phyloP scores from a whole-genome alignment of 2,888 invertebrate genomes.

The Chrysolina oricalcia region DNA sequence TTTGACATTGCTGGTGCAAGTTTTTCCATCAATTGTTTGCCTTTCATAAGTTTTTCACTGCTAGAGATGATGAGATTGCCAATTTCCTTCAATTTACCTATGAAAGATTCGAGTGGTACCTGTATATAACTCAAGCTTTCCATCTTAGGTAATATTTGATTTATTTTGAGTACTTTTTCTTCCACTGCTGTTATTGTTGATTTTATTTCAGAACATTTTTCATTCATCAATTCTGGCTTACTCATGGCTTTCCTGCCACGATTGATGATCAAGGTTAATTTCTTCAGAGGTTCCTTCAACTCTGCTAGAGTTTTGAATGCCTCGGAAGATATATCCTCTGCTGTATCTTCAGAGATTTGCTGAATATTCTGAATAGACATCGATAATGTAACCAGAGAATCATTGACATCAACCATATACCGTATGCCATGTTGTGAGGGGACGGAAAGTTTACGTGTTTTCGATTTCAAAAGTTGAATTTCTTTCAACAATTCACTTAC shows the following conservation, averaged over 20 bases:
- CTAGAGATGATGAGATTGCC: not conserved
- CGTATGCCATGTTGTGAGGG: slow-evolving; percentile 51
- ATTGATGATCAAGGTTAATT: slow-evolving; percentile 40
- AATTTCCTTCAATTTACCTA: slow-evolving; percentile 12
- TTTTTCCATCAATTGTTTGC: not conserved
- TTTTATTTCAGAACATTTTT: slow-evolving; percentile 47
- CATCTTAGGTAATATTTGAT: not conserved
- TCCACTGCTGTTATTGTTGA: slow-evolving; percentile 9
- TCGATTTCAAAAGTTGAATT: slow-evolving; percentile 28
- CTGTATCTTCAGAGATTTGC: slow-evolving; percentile 10
- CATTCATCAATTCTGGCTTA: slow-evolving; percentile 34
- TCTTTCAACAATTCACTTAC: slow-evolving; percentile 31
- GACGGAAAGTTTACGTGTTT: slow-evolving; percentile 15
- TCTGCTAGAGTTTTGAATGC: slow-evolving; percentile 33
- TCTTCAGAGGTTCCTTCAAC: slow-evolving; percentile 41
- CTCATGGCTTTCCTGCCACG: slow-evolving; percentile 24
- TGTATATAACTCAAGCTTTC: slow-evolving; percentile 24
- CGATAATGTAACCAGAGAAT: slow-evolving; percentile 8
- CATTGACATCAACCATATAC: slow-evolving; percentile 46
- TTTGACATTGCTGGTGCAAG: not conserved
- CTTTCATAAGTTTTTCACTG: not conserved
- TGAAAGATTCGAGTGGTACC: slow-evolving; percentile 34
- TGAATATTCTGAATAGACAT: slow-evolving; percentile 16
- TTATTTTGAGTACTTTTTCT: slow-evolving; percentile 10
- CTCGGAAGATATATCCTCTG: slow-evolving; percentile 39